These are phyloP conservation scores for Globodera rostochiensis DNA, from an alignment of 1,140 invertebrate genomes.

Conservation along the genomic window DNA sequence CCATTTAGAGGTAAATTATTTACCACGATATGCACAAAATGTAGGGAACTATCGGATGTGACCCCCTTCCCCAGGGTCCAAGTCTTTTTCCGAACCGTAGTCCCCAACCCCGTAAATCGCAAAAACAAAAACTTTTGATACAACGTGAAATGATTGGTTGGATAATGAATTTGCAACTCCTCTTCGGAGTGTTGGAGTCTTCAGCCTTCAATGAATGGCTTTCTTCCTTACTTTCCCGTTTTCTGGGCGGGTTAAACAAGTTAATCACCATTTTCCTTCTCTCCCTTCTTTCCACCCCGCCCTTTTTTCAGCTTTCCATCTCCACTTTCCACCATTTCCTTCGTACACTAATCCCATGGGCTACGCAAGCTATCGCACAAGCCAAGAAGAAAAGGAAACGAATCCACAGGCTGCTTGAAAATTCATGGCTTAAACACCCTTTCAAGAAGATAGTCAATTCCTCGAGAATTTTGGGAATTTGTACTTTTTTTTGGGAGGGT, in stretches of 20 bases:
- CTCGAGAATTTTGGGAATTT: not conserved
- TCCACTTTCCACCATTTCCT: not conserved
- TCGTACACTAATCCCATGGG: not conserved
- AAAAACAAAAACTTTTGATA: no score
- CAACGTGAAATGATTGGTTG: not conserved
- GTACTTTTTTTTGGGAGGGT: not conserved
- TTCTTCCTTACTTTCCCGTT: not conserved
- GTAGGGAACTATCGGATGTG: no score
- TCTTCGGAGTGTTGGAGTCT: not conserved
- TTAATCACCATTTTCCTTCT: not conserved
- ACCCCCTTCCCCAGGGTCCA: no score
- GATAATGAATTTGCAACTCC: not conserved
- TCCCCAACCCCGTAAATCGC: no score
- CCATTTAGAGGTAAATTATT: no score
- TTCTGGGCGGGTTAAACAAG: not conserved
- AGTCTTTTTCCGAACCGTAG: no score
- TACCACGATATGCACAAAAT: no score
- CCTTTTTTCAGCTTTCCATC: not conserved
- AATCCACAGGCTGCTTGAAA: constrained; percentile 6
- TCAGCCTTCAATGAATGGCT: not conserved
- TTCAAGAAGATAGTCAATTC: not conserved
- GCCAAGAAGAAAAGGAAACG: not conserved
- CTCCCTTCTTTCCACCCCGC: not conserved
- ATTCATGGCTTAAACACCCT: not conserved
- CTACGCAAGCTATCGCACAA: not conserved